phyloP scores from a whole-genome alignment of 2,888 invertebrate genomes.

The Cephus rjabovi region DNA sequence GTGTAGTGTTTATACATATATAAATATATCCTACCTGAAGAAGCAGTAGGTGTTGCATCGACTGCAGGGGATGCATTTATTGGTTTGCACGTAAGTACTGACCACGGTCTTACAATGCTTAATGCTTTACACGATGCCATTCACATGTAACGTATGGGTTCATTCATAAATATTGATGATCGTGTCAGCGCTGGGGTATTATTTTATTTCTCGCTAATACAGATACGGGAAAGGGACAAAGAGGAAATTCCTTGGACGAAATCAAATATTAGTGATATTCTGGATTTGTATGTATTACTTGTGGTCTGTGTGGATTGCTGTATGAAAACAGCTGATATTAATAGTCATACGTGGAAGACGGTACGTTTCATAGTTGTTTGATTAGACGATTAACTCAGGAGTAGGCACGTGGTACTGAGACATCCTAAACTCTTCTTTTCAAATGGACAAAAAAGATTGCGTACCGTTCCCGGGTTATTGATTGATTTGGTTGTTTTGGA shows the following conservation, averaged over 20 bases:
- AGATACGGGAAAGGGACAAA: not conserved
- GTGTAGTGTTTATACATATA: not conserved
- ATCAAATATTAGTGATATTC: not conserved
- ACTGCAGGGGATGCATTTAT: not conserved
- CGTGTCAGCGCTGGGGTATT: not conserved
- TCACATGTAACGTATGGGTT: not conserved
- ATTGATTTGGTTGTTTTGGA: not conserved
- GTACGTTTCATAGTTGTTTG: not conserved
- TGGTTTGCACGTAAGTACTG: not conserved
- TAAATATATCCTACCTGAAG: not conserved
- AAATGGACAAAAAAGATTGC: too few species aligned
- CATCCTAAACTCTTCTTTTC: too few species aligned
- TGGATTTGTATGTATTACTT: not conserved
- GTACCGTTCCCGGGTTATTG: not conserved
- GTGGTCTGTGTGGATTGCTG: not conserved
- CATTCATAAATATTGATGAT: not conserved
- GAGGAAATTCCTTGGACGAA: not conserved
- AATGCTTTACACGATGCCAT: not conserved
- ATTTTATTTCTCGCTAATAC: not conserved
- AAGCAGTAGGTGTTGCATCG: not conserved
- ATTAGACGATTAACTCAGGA: not conserved
- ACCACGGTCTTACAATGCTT: not conserved
- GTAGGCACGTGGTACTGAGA: too few species aligned
- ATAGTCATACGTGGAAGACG: not conserved
- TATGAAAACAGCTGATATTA: not conserved